Percentiles rank a stretch among this genome's conserved stretches.
Conservation (phyloP, 2,113 vertebrate genomes). For the Ardeotis arabs region DNA sequence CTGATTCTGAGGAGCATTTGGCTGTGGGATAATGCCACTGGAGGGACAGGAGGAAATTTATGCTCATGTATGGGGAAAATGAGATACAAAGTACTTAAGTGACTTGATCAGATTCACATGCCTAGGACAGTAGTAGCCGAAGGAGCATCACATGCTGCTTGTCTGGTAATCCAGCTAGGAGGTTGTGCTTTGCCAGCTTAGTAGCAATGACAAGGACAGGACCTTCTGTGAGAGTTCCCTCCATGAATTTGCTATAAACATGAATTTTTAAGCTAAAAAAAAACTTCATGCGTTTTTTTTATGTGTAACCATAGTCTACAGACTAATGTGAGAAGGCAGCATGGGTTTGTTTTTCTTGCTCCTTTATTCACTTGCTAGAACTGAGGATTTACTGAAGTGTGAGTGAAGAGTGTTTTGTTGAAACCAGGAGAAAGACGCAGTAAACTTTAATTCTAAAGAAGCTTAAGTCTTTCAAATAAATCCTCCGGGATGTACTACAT, state of each 20-base stretch:
- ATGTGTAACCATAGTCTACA: not conserved
- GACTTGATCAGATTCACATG: not conserved
- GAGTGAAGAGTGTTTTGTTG: not conserved
- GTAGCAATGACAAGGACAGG: not conserved
- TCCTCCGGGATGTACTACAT: not conserved
- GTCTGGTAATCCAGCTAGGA: not conserved
- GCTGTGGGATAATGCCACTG: not conserved
- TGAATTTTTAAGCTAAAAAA: not conserved
- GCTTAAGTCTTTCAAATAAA: not conserved
- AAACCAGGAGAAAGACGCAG: not conserved
- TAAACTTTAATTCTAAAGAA: not conserved
- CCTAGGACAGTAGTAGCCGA: accelerated
- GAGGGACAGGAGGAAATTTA: not conserved
- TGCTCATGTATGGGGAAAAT: not conserved
- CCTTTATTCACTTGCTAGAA: not conserved
- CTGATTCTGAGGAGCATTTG: not conserved
- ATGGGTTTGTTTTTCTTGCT: not conserved
- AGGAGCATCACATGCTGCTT: not conserved
- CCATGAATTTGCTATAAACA: not conserved
- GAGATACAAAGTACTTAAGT: not conserved
- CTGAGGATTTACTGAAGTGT: not conserved
- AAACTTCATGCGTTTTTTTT: not conserved
- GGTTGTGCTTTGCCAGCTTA: not conserved
- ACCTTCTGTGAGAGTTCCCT: not conserved
- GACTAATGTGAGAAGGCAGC: accelerated